Base-by-base conservation (phyloP, 1,140 invertebrate genomes). In the Pogonomyrmex barbatus region DNA sequence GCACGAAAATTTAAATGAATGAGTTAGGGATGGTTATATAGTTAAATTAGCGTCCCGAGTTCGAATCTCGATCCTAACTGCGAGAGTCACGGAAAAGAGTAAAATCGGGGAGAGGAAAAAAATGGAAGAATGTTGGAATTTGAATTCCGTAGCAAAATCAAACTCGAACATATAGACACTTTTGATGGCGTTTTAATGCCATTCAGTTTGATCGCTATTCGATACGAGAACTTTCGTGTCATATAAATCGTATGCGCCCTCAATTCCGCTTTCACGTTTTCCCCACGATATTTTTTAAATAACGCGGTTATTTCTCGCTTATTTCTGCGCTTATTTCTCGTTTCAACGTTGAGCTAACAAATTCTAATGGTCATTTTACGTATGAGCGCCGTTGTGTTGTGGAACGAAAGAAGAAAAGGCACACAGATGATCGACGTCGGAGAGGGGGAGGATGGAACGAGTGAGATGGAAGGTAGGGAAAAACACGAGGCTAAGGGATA, bases 401-500 rank as follows among this genome's bases (percentile, higher is more conserved):
- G 17, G 52, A 58, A 14, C 9, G 36, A 67, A 17, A 12, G 73
- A 73, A 45, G n/a, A 0, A 24, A 58, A 9, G 36, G 4, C 33
- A 12, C 42, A 9, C 50, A 52, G n/a, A 2, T 47, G n/a, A 24
- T 1, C 24, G 9, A 5, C 24, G 10, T 24, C 33, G 17, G 9
- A 33, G 12, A 33, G 24, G 2, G 17, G 47, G 24, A 24, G 73
- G 52, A 47, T 5, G 42, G 10, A 12, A 30, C 9, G 47, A 33
- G 12, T 10, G 36, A 63, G 56, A 86, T n/a, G 39, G 85, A 58
- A 75, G 14, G 33, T n/a, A 60, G 45, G 17, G 45, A 58, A 54
- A 58, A 87, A 78, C 50, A 42, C 42, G 0, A 24, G 78, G 63
- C 86, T 81, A 85, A 89, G 36, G 76, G 58, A 24, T 78, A 54